Percentiles rank a stretch among this genome's conserved stretches.
These are phyloP conservation scores for Drosophila silvestris DNA, from an alignment of 2,888 invertebrate genomes.

Conservation along the genomic window DNA sequence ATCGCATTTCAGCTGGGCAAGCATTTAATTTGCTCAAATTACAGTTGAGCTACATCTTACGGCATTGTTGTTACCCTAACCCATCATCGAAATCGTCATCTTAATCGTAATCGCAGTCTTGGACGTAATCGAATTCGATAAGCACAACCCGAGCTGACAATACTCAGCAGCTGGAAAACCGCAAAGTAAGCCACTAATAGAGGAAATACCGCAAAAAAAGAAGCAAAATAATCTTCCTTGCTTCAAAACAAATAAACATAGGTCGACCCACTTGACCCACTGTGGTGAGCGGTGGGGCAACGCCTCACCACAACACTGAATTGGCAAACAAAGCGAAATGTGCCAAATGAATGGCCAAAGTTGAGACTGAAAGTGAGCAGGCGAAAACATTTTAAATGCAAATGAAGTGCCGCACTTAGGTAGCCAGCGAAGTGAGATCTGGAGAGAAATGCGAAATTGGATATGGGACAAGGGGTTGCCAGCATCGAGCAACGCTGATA, in stretches of 20 bases:
- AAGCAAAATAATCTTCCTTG: constrained; percentile 13
- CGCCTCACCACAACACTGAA: constrained; percentile 27
- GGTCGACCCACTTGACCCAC: constrained; percentile 69
- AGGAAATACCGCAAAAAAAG: not conserved
- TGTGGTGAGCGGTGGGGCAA: constrained; percentile 33
- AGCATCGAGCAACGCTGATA: constrained; percentile 55
- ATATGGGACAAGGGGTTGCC: constrained; percentile 30
- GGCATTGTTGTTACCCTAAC: not conserved
- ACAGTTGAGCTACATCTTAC: constrained; percentile 18
- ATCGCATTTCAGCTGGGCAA: constrained; percentile 24
- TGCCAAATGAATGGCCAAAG: constrained; percentile 75
- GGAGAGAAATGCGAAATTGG: constrained; percentile 11
- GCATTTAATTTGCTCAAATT: constrained; percentile 59
- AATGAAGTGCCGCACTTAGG: constrained; percentile 75
- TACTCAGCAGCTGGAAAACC: constrained; percentile 11
- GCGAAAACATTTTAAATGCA: constrained; percentile 78
- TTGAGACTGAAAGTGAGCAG: constrained; percentile 65
- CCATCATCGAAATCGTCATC: constrained; percentile 37
- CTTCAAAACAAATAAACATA: constrained; percentile 52
- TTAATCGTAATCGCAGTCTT: constrained; percentile 34
- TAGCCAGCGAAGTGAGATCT: constrained; percentile 59
- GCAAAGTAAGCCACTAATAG: constrained; percentile 10
- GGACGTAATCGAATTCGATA: constrained; percentile 49
- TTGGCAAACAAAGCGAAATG: constrained; percentile 74
- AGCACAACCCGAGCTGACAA: constrained; percentile 11